These are phyloP conservation scores for Aldabrachelys gigantea DNA, from an alignment of 2,113 vertebrate species.

Conservation along the genomic window DNA sequence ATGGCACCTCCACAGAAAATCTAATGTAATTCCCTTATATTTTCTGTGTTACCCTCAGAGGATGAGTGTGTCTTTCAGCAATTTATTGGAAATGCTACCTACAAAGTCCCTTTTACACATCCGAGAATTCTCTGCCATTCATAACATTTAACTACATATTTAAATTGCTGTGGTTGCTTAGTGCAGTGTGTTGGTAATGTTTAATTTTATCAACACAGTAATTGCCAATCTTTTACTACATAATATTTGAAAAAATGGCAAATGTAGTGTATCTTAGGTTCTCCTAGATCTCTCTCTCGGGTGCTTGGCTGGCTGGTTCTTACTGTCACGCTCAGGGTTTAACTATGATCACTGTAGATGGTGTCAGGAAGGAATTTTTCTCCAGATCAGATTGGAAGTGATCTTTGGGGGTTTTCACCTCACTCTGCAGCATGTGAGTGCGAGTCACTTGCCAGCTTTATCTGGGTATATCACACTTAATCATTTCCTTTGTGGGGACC, in stretches of 20 bases:
- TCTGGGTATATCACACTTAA: not conserved
- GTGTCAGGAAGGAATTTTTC: not conserved
- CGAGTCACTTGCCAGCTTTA: not conserved
- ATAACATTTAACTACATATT: conserved; percentile 28
- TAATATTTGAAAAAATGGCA: not conserved
- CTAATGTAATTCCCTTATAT: conserved; percentile 39
- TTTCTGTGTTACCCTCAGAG: conserved; percentile 34
- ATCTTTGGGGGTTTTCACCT: not conserved
- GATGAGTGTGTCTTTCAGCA: conserved; percentile 41
- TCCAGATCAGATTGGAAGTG: not conserved
- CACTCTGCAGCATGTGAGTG: not conserved
- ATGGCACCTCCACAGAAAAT: conserved; percentile 41
- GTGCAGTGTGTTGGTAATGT: conserved; percentile 11
- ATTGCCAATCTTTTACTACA: not conserved
- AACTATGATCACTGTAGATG: not conserved
- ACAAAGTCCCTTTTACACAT: not conserved
- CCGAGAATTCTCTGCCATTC: not conserved
- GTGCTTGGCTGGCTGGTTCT: not conserved
- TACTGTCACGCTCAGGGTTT: not conserved
- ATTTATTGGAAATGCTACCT: not conserved
- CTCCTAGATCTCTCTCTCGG: not conserved
- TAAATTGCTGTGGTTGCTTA: conserved; percentile 51
- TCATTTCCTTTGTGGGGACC: not conserved
- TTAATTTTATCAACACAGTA: not conserved
- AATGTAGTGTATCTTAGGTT: not conserved